These are phyloP conservation scores for Chaenogobius annularis DNA, from an alignment of 2,113 vertebrate species.

Conservation along the genomic window DNA sequence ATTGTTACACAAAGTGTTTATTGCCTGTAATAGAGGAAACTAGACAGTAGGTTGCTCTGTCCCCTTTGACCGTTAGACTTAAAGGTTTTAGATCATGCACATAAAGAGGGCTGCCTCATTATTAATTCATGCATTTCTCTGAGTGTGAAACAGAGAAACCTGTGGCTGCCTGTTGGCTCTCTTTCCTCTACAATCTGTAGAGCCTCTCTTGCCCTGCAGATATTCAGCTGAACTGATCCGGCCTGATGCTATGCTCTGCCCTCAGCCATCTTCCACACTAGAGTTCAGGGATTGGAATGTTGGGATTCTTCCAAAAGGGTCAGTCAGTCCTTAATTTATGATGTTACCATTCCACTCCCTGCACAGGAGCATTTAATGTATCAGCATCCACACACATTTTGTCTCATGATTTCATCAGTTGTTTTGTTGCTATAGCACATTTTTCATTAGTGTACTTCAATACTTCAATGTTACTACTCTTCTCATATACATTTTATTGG, in stretches of 20 bases:
- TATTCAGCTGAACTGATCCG: slow-evolving; percentile 49
- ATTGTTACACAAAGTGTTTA: neutral
- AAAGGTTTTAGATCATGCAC: neutral
- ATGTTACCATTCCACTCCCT: neutral
- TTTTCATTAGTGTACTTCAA: too few relatives aligned
- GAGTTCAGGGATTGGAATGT: slow-evolving; percentile 29
- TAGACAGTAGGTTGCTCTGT: neutral
- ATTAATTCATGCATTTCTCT: slow-evolving; percentile 15
- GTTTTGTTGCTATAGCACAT: too few relatives aligned
- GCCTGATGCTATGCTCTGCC: slow-evolving; percentile 49
- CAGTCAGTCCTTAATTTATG: neutral
- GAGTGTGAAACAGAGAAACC: slow-evolving; percentile 38
- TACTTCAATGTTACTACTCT: too few relatives aligned
- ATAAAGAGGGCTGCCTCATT: slow-evolving; percentile 3
- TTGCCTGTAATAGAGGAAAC: neutral
- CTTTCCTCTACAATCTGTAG: slow-evolving; percentile 19
- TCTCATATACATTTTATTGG: too few relatives aligned
- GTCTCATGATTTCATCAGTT: too few relatives aligned
- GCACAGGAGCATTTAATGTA: neutral
- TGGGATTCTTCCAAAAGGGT: slow-evolving; percentile 23
- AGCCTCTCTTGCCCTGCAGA: slow-evolving; percentile 39
- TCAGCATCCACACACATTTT: too few relatives aligned
- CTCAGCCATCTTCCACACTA: slow-evolving; percentile 37
- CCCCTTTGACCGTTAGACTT: neutral
- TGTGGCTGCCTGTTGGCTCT: slow-evolving; percentile 58